Percentiles rank a stretch among this genome's conserved stretches.
Evolutionary conservation across 2,888 invertebrate genomes (phyloP).

Genomic region (Yponomeuta cagnagella): DNA sequence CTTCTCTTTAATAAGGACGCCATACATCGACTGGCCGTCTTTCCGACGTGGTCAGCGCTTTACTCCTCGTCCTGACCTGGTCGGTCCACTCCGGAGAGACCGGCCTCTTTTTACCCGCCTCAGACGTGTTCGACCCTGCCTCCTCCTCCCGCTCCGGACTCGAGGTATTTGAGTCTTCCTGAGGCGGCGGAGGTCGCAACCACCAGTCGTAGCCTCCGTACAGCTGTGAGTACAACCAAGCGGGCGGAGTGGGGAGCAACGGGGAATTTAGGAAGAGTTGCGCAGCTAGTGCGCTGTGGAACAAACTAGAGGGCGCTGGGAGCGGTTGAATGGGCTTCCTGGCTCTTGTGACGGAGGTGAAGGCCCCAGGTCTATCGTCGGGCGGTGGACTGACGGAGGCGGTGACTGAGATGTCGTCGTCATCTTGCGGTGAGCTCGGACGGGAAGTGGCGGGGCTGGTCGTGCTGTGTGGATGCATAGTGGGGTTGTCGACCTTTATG

Average conservation of each 20-base stretch:
- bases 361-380: slow-evolving; percentile 71
- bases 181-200: slow-evolving; percentile 69
- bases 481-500: slow-evolving; percentile 56
- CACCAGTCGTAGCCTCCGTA: slow-evolving; percentile 84
- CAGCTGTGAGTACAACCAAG: slow-evolving; percentile 86
- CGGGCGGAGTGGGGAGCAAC: slow-evolving; percentile 83
- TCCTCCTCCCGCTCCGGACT: slow-evolving; percentile 63
- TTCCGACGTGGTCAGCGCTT: slow-evolving; percentile 59
- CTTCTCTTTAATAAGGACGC: slow-evolving; percentile 79
- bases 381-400: slow-evolving; percentile 73
- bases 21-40: slow-evolving; percentile 82
- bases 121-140: slow-evolving; percentile 46
- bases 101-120: slow-evolving; percentile 66
- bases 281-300: slow-evolving; percentile 76
- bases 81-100: slow-evolving; percentile 73
- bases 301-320: slow-evolving; percentile 65
- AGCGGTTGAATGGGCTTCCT: slow-evolving; percentile 65
- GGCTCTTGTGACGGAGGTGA: slow-evolving; percentile 67
- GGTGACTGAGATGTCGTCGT: slow-evolving; percentile 80
- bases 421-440: slow-evolving; percentile 74
- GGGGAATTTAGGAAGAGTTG: slow-evolving; percentile 85
- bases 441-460: slow-evolving; percentile 81
- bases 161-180: slow-evolving; percentile 56
- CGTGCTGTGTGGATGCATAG: slow-evolving; percentile 80
- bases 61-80: slow-evolving; percentile 60